phyloP scores from a whole-genome alignment of 2,888 invertebrate species.

The Pollenia griseotomentosa region DNA sequence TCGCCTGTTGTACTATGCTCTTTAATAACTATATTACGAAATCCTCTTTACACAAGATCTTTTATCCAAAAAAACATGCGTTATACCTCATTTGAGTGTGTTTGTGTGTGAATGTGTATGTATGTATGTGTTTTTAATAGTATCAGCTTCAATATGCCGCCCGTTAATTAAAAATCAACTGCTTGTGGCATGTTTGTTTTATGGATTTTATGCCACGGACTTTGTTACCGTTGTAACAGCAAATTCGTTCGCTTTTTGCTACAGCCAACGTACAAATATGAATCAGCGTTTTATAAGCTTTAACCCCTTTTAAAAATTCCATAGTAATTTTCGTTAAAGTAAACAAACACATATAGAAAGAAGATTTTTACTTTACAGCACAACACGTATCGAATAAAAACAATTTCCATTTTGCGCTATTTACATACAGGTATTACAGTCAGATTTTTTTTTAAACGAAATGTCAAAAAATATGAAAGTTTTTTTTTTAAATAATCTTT shows the following conservation, averaged over 20 bases:
- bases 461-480: not conserved
- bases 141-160: slow-evolving; percentile 65
- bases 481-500: not conserved
- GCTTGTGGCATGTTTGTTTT: slow-evolving; percentile 84
- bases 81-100: slow-evolving; percentile 35
- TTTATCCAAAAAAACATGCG: slow-evolving; percentile 50
- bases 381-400: slow-evolving; percentile 5
- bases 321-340: slow-evolving; percentile 59
- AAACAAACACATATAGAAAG: slow-evolving; percentile 48
- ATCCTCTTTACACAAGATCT: slow-evolving; percentile 70
- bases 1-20: not conserved
- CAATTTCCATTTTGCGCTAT: slow-evolving; percentile 8
- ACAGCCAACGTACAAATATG: slow-evolving; percentile 60
- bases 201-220: slow-evolving; percentile 83
- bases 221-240: slow-evolving; percentile 49
- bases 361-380: slow-evolving; percentile 32
- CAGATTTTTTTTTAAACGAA: slow-evolving; percentile 1
- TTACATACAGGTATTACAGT: not conserved
- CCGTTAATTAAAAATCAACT: slow-evolving; percentile 84
- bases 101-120: slow-evolving; percentile 3
- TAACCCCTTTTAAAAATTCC: slow-evolving; percentile 61
- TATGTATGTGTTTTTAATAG: slow-evolving; percentile 72
- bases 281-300: slow-evolving; percentile 73
- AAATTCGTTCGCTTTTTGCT: not conserved
- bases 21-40: slow-evolving; percentile 63